A percentile compares a stretch with the other conserved stretches of the same genome.
Evolutionary conservation across 2,797 vertebrate species (phyloP).

Genomic region (Brotula barbata): DNA sequence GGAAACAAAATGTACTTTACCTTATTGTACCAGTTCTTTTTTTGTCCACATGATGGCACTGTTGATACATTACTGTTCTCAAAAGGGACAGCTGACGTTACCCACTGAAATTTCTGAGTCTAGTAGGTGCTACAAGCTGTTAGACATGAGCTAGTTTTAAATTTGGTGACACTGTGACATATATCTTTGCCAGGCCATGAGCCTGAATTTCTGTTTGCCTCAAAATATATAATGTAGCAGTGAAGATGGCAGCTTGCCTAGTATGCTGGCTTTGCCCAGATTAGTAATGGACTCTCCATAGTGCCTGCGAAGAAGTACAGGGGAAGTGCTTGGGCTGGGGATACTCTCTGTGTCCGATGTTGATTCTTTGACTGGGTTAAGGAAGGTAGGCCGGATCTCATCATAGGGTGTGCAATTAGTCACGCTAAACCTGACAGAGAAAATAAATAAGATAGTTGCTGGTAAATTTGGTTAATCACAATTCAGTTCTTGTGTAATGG

Average conservation of each 20-base stretch:
- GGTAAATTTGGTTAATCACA: not conserved
- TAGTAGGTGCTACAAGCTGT: not conserved
- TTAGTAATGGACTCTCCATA: conserved; percentile 97
- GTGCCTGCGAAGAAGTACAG: conserved; percentile 86
- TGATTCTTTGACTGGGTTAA: conserved; percentile 89
- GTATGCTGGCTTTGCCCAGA: conserved; percentile 96
- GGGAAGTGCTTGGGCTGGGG: conserved; percentile 92
- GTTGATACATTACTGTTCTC: conserved; percentile 12
- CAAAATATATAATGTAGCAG: not conserved
- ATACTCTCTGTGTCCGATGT: conserved; percentile 85
- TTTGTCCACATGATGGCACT: conserved; percentile 62
- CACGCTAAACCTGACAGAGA: conserved; percentile 82
- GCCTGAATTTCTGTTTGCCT: too few relatives aligned
- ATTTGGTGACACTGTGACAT: too few relatives aligned
- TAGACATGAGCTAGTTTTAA: not conserved
- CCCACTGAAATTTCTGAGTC: not conserved
- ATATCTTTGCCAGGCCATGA: too few relatives aligned
- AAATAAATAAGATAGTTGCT: conserved; percentile 12
- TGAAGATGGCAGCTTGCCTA: conserved; percentile 74
- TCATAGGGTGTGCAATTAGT: conserved; percentile 88
- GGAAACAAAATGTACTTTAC: not conserved
- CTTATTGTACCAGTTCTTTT: not conserved
- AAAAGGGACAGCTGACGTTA: not conserved
- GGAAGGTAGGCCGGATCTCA: conserved; percentile 87
- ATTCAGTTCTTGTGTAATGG: not conserved